Evolutionary conservation across 1,140 invertebrate genomes (phyloP).

Genomic region (Elymnias hypermnestra): DNA sequence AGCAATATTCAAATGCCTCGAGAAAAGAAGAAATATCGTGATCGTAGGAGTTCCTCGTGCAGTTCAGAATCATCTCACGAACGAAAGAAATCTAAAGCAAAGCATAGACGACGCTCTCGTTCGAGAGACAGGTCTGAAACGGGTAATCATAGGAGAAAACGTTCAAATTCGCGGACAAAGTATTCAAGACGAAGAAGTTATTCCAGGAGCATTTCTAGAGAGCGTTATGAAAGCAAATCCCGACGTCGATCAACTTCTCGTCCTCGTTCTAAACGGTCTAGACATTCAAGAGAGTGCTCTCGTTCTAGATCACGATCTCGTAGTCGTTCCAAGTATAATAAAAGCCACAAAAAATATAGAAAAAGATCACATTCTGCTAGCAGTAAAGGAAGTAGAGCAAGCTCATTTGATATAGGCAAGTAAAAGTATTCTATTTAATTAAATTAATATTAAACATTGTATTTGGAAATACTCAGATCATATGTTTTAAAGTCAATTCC

Average conservation of each 20-base stretch:
- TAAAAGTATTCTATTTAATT: too few relatives aligned
- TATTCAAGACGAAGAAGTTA: slow-evolving; percentile 51
- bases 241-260: slow-evolving; percentile 45
- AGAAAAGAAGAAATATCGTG: slow-evolving; percentile 54
- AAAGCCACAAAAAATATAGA: slow-evolving; percentile 36
- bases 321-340: slow-evolving; percentile 43
- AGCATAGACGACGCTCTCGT: slow-evolving; percentile 51
- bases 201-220: slow-evolving; percentile 54
- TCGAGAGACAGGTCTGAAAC: slow-evolving; percentile 55
- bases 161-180: slow-evolving; percentile 46
- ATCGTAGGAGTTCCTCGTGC: slow-evolving; percentile 53
- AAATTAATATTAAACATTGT: too few relatives aligned
- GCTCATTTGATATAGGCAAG: slow-evolving; percentile 59
- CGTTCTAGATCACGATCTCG: slow-evolving; percentile 48
- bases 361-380: slow-evolving; percentile 42
- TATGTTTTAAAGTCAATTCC: too few relatives aligned
- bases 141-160: slow-evolving; percentile 42
- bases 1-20: slow-evolving; percentile 63
- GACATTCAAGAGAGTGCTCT: slow-evolving; percentile 40
- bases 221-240: slow-evolving; percentile 53
- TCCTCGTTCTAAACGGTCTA: slow-evolving; percentile 43
- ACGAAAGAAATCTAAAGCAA: slow-evolving; percentile 56
- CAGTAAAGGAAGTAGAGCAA: slow-evolving; percentile 38
- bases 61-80: slow-evolving; percentile 64
- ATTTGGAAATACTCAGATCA: too few relatives aligned